These are phyloP conservation scores for Sceloporus tristichus DNA, from an alignment of 2,113 vertebrate genomes.

Conservation along the genomic window DNA sequence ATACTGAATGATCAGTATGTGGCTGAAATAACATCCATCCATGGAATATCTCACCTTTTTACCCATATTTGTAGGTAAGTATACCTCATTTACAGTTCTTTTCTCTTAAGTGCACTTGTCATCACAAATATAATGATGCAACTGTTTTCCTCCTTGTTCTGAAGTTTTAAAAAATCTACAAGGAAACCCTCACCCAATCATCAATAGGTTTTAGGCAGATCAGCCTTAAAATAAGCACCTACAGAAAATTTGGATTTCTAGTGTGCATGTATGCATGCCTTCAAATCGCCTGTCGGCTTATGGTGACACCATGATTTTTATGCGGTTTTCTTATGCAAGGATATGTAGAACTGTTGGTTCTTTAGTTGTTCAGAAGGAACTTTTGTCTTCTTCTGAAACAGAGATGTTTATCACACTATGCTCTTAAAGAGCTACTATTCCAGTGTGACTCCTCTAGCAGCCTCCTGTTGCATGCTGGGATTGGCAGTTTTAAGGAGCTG, in stretches of 20 bases:
- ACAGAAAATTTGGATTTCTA: background rate
- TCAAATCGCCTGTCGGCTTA: too few relatives aligned
- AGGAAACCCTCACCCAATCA: background rate
- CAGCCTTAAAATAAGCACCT: background rate
- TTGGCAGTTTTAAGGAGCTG: too few relatives aligned
- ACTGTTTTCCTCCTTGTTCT: background rate
- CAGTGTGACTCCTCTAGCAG: too few relatives aligned
- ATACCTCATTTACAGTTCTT: background rate
- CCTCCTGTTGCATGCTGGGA: too few relatives aligned
- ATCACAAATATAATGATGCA: slow-evolving; percentile 3
- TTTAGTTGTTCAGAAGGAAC: too few relatives aligned
- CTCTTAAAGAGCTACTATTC: too few relatives aligned
- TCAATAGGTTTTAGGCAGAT: background rate
- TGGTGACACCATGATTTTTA: too few relatives aligned
- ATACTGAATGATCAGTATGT: background rate
- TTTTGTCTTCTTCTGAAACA: too few relatives aligned
- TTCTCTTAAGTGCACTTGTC: background rate
- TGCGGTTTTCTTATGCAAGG: too few relatives aligned
- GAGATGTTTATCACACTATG: too few relatives aligned
- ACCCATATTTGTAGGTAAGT: background rate
- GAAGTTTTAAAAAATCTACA: background rate
- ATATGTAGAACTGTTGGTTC: too few relatives aligned
- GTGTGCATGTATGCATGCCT: too few relatives aligned
- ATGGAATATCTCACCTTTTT: background rate
- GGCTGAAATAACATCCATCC: background rate